A percentile compares a stretch with the other conserved stretches of the same genome.
These are phyloP conservation scores for Gymnodraco acuticeps DNA, from an alignment of 2,797 vertebrate species.

Conservation along the genomic window DNA sequence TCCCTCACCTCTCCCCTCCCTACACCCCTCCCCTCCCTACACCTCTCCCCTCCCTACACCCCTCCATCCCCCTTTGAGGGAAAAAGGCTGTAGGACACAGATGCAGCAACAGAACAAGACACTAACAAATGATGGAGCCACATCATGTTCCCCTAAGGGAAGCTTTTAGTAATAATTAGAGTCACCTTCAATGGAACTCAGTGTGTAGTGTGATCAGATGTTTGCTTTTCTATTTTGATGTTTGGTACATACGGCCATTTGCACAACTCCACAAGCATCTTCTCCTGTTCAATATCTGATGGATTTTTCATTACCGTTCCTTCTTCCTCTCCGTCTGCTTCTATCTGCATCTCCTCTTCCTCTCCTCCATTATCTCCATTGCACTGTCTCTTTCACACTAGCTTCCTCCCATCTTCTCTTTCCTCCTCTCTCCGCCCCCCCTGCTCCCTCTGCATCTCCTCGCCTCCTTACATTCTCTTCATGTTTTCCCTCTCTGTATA, in stretches of 20 bases:
- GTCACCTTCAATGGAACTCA: neutral
- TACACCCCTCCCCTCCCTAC: neutral
- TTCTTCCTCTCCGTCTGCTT: slow-evolving; percentile 15
- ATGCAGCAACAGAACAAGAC: slow-evolving; percentile 12
- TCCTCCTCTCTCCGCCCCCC: neutral
- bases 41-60: slow-evolving; percentile 2
- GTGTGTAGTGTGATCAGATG: neutral
- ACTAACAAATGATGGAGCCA: neutral
- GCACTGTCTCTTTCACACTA: neutral
- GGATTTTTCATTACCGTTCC: slow-evolving; percentile 64
- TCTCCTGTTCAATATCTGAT: slow-evolving; percentile 41
- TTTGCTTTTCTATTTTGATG: neutral
- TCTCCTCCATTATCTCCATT: slow-evolving; percentile 33
- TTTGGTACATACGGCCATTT: slow-evolving; percentile 14
- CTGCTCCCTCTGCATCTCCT: slow-evolving; percentile 1
- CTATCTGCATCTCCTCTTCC: slow-evolving; percentile 4
- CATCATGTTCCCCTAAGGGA: neutral
- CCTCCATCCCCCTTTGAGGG: slow-evolving; percentile 2
- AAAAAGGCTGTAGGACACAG: neutral
- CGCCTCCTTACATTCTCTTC: neutral
- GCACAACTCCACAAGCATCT: slow-evolving; percentile 11
- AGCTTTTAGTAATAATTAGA: neutral
- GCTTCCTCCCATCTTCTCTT: slow-evolving; percentile 7
- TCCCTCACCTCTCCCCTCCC: too few species aligned
- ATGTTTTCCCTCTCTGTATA: neutral